These are phyloP conservation scores for Entomobrya multifasciata DNA, from an alignment of 2,888 invertebrate genomes.

Conservation along the genomic window DNA sequence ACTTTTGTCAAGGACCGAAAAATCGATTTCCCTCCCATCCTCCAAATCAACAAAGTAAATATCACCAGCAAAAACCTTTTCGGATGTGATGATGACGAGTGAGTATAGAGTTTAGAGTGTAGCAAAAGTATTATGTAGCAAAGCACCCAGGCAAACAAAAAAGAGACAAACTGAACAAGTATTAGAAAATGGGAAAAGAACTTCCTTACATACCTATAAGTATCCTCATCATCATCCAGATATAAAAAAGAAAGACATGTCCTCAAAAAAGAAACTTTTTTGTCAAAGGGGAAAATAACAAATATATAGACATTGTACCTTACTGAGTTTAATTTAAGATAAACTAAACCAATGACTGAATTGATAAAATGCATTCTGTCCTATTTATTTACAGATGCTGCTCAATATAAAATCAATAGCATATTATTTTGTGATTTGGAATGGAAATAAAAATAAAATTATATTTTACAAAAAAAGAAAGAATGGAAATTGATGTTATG, in stretches of 20 bases:
- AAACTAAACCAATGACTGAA: neutral
- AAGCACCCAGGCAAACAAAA: constrained; percentile 27
- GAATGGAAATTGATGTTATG: too few species aligned
- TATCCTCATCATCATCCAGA: neutral
- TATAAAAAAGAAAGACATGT: constrained; percentile 15
- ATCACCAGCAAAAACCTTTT: constrained; percentile 73
- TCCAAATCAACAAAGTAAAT: constrained; percentile 80
- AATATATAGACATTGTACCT: neutral
- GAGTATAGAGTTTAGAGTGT: constrained; percentile 37
- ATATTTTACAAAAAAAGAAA: too few species aligned
- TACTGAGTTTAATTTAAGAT: constrained; percentile 45
- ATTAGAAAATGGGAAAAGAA: constrained; percentile 17
- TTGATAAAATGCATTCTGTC: constrained; percentile 14
- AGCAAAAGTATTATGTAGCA: too few species aligned
- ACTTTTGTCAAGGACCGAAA: constrained; percentile 79
- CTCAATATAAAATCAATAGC: constrained; percentile 31
- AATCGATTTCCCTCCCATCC: constrained; percentile 80
- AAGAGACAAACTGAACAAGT: constrained; percentile 44
- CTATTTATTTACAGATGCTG: constrained; percentile 29
- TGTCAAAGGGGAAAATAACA: neutral
- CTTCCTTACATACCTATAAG: constrained; percentile 1
- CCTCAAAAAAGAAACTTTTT: neutral
- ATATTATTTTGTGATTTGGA: neutral
- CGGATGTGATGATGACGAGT: constrained; percentile 45
- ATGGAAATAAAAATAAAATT: neutral